A percentile compares a stretch with the other conserved stretches of the same genome.
Evolutionary conservation across 1,140 invertebrate species (phyloP).

Genomic region (Acyrthosiphon pisum): DNA sequence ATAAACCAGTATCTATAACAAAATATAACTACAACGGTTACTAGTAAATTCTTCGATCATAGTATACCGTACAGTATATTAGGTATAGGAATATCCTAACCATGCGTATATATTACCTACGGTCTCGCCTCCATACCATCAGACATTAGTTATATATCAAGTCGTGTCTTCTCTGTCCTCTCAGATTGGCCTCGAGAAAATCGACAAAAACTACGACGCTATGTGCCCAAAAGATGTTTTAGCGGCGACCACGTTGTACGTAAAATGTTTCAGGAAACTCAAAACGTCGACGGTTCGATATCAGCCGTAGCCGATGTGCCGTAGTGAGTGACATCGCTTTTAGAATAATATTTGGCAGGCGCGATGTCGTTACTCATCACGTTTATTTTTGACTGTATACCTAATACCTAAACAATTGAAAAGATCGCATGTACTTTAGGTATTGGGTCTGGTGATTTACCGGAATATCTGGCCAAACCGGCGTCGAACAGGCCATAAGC

Average conservation of each 20-base stretch:
- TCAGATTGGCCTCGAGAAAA: neutral
- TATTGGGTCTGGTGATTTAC: neutral
- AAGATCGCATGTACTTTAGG: neutral
- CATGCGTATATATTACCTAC: too few relatives aligned
- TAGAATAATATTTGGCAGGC: neutral
- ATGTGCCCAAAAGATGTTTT: neutral
- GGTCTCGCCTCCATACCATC: neutral
- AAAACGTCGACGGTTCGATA: neutral
- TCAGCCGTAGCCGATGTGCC: accelerated
- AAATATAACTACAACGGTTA: too few relatives aligned
- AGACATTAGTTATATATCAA: neutral
- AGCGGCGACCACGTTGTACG: neutral
- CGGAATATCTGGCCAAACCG: neutral
- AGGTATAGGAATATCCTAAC: too few relatives aligned
- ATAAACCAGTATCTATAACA: too few relatives aligned
- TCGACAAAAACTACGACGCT: neutral
- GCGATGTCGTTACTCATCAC: neutral
- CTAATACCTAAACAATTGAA: neutral
- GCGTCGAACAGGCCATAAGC: neutral
- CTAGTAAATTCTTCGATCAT: too few relatives aligned
- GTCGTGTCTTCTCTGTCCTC: neutral
- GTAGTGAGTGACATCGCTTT: neutral
- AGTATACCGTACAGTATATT: too few relatives aligned
- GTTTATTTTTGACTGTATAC: neutral
- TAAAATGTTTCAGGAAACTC: neutral